Base-by-base conservation (phyloP, 2,888 invertebrate species). In the Oscheius myriophilus region DNA sequence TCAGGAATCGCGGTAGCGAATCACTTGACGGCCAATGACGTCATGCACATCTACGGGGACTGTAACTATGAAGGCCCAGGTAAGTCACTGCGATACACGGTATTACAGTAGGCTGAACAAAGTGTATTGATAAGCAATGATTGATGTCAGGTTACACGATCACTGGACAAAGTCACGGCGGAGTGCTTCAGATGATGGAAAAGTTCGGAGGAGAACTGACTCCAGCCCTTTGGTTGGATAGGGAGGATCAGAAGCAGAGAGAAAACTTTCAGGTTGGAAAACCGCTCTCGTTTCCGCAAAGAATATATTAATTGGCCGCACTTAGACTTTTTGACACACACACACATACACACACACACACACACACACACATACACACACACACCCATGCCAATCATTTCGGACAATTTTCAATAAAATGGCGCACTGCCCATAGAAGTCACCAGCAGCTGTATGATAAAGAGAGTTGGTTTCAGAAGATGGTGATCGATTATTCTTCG, bases 1-100 rank as follows among this genome's bases (percentile, higher is more conserved):
- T 43, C 52, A 80, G 82, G 82, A n/a, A 71, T 83, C 21, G 80
- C 76, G 39, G 79, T 83, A 25, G 67, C 83, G 2, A 83, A 83
- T 63, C 83, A 83, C 59, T 43, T 83, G 26, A 73, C 77, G 6
- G 80, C 83, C 18, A 83, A 83, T 62, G 83, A 83, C 55, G 72
- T 83, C n/a, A 79, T 79, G 68, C 75, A 79, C 16, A 71, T 83
- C 14, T 82, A 75, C 65, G 73, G 78, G 16, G 82, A 82, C 42
- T 77, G 81, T 45, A 53, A 69, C 18, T 75, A 74, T 33, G 68
- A 75, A 25, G 76, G 76, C 25, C 59, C 52, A 11, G 59, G 70
- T 70, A 12, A 39, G 53, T 57, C 23, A n/a, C n/a, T n/a, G n/a
- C n/a, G n/a, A n/a, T n/a, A n/a, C 9, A 9, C 33, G 33, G 9